Conservation (phyloP, 2,797 vertebrate species). For the Phylloscopus collybita region DNA sequence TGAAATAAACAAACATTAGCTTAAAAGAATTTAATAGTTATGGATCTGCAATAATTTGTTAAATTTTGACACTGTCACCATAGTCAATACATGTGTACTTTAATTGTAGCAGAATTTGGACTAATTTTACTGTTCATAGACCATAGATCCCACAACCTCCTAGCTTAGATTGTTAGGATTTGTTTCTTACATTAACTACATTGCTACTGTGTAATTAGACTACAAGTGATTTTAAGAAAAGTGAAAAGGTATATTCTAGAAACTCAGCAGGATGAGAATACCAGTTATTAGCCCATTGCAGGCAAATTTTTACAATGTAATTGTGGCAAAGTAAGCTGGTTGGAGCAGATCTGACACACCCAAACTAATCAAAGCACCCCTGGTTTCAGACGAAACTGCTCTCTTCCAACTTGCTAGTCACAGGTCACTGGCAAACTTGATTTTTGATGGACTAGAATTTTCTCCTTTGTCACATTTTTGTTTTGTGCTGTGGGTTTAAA, state of each 20-base stretch:
- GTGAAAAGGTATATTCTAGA: background rate
- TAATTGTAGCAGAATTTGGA: background rate
- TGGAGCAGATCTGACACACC: background rate
- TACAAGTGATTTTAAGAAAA: background rate
- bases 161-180: background rate
- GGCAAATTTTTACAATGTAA: background rate
- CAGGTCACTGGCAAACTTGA: background rate
- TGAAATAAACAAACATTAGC: background rate
- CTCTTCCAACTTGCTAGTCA: background rate
- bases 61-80: background rate
- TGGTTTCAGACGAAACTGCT: conserved; percentile 23
- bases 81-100: background rate
- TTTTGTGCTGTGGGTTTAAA: background rate
- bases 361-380: background rate
- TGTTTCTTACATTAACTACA: background rate
- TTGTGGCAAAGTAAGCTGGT: background rate
- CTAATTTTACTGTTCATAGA: background rate
- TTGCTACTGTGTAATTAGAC: background rate
- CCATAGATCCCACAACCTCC: background rate
- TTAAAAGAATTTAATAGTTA: background rate
- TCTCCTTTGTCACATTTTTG: background rate
- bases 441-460: background rate
- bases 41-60: background rate
- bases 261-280: background rate
- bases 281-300: background rate